Base-by-base conservation (phyloP, 2,888 invertebrate genomes). In the Pseudoips prasinana region DNA sequence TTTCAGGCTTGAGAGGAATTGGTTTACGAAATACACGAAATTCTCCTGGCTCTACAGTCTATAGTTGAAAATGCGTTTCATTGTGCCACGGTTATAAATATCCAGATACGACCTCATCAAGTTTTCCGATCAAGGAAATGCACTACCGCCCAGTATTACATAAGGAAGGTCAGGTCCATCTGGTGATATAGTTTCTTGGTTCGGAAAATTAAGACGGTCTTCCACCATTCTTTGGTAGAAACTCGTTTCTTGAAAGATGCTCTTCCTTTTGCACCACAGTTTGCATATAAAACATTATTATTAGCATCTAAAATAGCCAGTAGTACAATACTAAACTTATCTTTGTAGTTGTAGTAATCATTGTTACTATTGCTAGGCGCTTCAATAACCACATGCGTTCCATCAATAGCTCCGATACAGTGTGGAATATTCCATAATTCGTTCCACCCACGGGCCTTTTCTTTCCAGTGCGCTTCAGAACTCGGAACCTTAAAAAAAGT, bases 81-180 rank as follows among this genome's bases (percentile, higher is more conserved):
- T n/a, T n/a, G n/a, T n/a, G n/a, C n/a, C n/a, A n/a, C n/a, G n/a
- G n/a, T n/a, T n/a, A n/a, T n/a, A n/a, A n/a, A n/a, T n/a, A n/a
- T n/a, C n/a, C n/a, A n/a, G n/a, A n/a, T n/a, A n/a, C n/a, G n/a
- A n/a, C n/a, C n/a, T n/a, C n/a, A n/a, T n/a, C n/a, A n/a, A n/a
- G n/a, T n/a, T n/a, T n/a, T n/a, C n/a, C n/a, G 33, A 33, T 33
- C 28, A 23, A 28, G 33, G 27, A 22, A 28, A 28, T 33, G 33
- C 33, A 24, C 46, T 39, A 58, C 67, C 66, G 55, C 62, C 56
- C 23, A 43, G 36, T 8, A 35, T 20, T 23, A 43, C 40, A 33
- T 33, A 44, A 10, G 44, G 40, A 38, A 44, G 20, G 27, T 33
- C 25, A 17, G 35, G 37, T 22, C 33, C 40, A 26, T 35, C 29